phyloP scores from a whole-genome alignment of 1,140 invertebrate species.

The Phortica variegata region DNA sequence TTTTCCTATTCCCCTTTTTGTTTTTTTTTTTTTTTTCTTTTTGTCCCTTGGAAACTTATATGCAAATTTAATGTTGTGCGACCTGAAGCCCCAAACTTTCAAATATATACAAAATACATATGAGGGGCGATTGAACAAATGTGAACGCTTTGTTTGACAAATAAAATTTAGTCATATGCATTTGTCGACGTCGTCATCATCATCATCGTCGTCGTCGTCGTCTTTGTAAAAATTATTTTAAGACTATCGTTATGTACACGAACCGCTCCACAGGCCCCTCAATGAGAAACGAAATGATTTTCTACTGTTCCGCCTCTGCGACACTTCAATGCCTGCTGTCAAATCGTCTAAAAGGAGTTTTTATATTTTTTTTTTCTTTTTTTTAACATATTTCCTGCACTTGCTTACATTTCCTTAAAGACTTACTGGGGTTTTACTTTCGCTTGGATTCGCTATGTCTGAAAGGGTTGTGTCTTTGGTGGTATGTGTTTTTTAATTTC shows the following conservation, averaged over 20 bases:
- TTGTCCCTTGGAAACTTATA: too few species aligned
- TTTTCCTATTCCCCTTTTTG: too few species aligned
- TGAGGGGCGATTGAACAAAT: constrained; percentile 7
- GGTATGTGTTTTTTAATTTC: too few species aligned
- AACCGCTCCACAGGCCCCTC: constrained; percentile 18
- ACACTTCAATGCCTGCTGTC: constrained; percentile 10
- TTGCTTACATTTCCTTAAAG: too few species aligned
- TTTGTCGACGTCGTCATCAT: constrained; percentile 3
- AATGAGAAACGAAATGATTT: constrained; percentile 11
- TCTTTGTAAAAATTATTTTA: too few species aligned
- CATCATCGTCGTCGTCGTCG: constrained; percentile 6
- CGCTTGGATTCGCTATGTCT: too few species aligned
- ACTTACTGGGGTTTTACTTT: too few species aligned
- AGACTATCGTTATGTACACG: too few species aligned
- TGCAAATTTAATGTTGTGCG: constrained; percentile 51
- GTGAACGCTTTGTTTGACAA: too few species aligned
- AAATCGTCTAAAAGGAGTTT: not conserved
- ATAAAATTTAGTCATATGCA: constrained; percentile 30
- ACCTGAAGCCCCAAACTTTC: not conserved
- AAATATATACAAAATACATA: not conserved
- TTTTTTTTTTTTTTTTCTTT: too few species aligned
- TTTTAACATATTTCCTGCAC: not conserved
- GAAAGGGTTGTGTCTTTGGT: too few species aligned
- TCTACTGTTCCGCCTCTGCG: too few species aligned
- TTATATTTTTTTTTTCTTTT: not conserved